Evolutionary conservation across 2,888 invertebrate species (phyloP).

Genomic region (Ceriagrion tenellum): DNA sequence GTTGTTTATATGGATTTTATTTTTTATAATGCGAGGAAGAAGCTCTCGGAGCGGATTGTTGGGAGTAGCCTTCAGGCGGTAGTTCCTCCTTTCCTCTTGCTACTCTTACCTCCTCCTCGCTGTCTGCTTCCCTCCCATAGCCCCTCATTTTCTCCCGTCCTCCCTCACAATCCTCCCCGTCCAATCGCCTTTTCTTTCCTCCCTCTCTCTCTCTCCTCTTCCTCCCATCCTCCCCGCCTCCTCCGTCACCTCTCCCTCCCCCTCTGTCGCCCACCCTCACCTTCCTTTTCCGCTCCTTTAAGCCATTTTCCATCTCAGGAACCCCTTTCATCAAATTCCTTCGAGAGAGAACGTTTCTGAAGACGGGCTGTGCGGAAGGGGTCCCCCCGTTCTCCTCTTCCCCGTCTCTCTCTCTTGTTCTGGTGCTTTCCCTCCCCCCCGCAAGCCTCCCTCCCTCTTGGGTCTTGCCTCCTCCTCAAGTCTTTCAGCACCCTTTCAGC

Average conservation of each 20-base stretch:
- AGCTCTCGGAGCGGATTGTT: not conserved
- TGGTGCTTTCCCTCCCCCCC: not conserved
- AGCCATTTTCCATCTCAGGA: conserved; percentile 36
- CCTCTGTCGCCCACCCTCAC: not conserved
- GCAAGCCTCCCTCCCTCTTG: not conserved
- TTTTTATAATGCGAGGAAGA: not conserved
- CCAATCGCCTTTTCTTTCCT: not conserved
- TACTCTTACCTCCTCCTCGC: not conserved
- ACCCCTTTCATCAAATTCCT: conserved; percentile 35
- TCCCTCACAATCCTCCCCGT: not conserved
- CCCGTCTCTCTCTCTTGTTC: not conserved
- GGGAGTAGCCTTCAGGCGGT: not conserved
- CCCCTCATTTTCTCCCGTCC: not conserved
- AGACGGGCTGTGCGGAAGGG: not conserved
- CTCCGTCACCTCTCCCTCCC: not conserved
- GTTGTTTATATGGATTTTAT: not conserved
- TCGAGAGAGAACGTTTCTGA: not conserved
- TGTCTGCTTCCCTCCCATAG: too few species aligned
- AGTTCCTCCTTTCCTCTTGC: not conserved
- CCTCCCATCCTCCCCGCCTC: not conserved
- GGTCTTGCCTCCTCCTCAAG: not conserved
- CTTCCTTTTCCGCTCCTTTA: conserved; percentile 24
- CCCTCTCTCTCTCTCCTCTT: not conserved
- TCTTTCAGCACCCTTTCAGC: not conserved
- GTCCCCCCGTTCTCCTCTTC: not conserved